These are phyloP conservation scores for Agonum fuliginosum DNA, from an alignment of 2,888 invertebrate species.

Conservation along the genomic window DNA sequence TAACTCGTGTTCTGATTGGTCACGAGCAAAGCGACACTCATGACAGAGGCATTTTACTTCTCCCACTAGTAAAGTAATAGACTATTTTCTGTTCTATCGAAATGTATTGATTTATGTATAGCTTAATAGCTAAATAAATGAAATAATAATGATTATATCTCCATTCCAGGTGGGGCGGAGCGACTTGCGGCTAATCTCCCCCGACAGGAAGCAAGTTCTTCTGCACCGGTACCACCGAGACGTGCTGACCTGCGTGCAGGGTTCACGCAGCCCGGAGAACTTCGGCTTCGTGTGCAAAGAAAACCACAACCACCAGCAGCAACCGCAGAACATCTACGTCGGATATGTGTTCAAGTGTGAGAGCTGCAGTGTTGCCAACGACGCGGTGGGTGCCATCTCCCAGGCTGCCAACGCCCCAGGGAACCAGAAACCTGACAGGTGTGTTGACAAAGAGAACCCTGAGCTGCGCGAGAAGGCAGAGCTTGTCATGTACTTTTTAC, in stretches of 20 bases:
- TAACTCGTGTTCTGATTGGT: too few species aligned
- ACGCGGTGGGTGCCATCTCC: conserved; percentile 86
- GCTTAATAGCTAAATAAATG: too few species aligned
- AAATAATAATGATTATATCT: not conserved
- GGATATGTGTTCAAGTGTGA: conserved; percentile 95
- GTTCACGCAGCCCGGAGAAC: conserved; percentile 87
- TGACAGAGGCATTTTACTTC: too few species aligned
- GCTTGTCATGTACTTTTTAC: too few species aligned
- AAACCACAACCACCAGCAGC: conserved; percentile 72
- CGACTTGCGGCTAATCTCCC: conserved; percentile 92
- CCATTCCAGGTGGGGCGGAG: conserved; percentile 86
- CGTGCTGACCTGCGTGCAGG: conserved; percentile 91
- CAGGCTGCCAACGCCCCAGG: conserved; percentile 80
- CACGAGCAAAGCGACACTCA: too few species aligned
- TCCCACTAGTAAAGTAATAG: too few species aligned
- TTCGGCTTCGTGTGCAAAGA: conserved; percentile 97
- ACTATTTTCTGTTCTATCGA: too few species aligned
- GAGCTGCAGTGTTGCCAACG: conserved; percentile 86
- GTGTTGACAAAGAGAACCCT: too few species aligned
- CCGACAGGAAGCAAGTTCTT: conserved; percentile 92
- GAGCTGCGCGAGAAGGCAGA: too few species aligned
- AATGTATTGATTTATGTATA: too few species aligned
- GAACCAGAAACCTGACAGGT: not conserved
- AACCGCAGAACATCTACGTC: conserved; percentile 73
- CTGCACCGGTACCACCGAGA: conserved; percentile 92